phyloP scores from a whole-genome alignment of 2,113 vertebrate genomes.

The Cisticola juncidis region DNA sequence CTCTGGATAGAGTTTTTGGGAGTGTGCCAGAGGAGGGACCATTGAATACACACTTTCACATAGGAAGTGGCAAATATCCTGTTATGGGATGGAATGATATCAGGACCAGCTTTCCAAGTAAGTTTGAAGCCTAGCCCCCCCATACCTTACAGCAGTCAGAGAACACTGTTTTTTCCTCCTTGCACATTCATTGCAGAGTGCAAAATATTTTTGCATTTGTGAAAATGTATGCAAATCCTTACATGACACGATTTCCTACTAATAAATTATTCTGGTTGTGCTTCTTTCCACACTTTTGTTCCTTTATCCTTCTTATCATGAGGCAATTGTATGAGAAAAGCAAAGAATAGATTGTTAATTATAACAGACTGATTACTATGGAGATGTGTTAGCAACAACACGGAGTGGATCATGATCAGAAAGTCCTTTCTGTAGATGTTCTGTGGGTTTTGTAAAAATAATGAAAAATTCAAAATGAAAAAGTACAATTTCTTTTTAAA shows the following conservation, averaged over 20 bases:
- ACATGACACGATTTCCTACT: neutral
- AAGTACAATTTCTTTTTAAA: neutral
- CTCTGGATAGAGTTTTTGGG: conserved; percentile 32
- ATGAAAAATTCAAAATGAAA: neutral
- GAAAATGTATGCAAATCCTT: neutral
- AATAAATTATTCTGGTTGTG: neutral
- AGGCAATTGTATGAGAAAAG: neutral
- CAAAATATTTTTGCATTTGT: neutral
- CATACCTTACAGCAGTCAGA: neutral
- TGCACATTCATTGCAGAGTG: neutral
- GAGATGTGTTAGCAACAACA: neutral
- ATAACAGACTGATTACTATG: neutral
- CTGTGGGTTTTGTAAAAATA: neutral
- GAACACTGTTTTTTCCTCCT: neutral
- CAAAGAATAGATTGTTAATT: neutral
- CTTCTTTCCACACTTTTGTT: neutral
- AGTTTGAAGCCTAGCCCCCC: neutral
- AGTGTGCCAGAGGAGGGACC: conserved; percentile 29
- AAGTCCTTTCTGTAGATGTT: neutral
- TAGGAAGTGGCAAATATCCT: conserved; percentile 6
- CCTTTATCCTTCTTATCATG: neutral
- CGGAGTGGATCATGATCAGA: neutral
- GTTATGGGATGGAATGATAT: neutral
- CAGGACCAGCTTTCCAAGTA: neutral
- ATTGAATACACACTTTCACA: conserved; percentile 33